Base-by-base conservation (phyloP, 1,140 invertebrate species). In the Varroa destructor region DNA sequence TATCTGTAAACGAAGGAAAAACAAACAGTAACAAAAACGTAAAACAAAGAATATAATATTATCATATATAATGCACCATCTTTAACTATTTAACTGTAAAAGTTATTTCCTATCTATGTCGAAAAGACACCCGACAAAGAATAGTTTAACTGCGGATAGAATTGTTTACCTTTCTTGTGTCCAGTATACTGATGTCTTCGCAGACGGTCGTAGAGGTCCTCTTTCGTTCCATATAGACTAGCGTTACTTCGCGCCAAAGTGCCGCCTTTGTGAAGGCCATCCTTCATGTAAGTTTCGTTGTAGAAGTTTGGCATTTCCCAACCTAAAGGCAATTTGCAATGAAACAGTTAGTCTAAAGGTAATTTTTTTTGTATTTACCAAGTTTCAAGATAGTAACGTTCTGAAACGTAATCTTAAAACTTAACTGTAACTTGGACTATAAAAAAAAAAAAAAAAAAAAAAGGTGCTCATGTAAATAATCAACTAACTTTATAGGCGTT, bases 231-330 rank as follows among this genome's bases (percentile, higher is more conserved):
- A 79, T 95, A 94, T 77, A 94, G 88, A 81, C 90, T 93, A 73
- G 90, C 90, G 80, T 92, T 93, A 56, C 90, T 93, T 75, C 90
- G 84, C 54, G 90, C 89, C 79, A 92, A 83, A 80, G 55, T 71
- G 42, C 85, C 85, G 3, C 86, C 87, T 76, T 87, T 88, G 79
- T 89, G 87, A 55, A 90, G 81, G 80, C 89, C 77, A 85, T 85
- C 85, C 84, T 93, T 94, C 90, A 93, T 93, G 77, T 93, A 94
- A 25, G 91, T 93, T 82, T 95, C 91, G 80, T 94, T 94, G 79
- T 95, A 95, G 79, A 94, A 94, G 79, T 94, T 94, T 0, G 92
- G 91, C 91, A 95, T 94, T 78, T 94, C 91, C 91, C 91, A 94
- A 40, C 61, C 61, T 67, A 46, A 6, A 12, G 42, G 25, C 25